A percentile compares a stretch with the other conserved stretches of the same genome.
Evolutionary conservation across 2,888 invertebrate species (phyloP).

Genomic region (Drosophila bunnanda): DNA sequence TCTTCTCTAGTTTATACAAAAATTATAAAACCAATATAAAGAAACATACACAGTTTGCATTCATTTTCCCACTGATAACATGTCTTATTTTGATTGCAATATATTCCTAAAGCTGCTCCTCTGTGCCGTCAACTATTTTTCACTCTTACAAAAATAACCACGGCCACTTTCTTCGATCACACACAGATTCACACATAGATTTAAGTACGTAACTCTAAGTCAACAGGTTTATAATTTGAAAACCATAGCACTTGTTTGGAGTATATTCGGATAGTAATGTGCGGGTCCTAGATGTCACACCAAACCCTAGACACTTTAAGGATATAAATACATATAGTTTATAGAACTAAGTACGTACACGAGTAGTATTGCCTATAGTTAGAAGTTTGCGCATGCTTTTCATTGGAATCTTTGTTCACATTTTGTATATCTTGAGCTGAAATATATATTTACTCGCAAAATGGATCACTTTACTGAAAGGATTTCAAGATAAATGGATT

Average conservation of each 20-base stretch:
- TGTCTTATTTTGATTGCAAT: slow-evolving; percentile 15
- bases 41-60: not conserved
- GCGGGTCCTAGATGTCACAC: slow-evolving; percentile 2
- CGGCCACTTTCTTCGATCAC: slow-evolving; percentile 2
- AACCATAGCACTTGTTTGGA: slow-evolving; percentile 64
- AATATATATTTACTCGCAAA: slow-evolving; percentile 14
- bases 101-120: slow-evolving; percentile 4
- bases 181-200: slow-evolving; percentile 23
- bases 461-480: not conserved
- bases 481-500: not conserved
- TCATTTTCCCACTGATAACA: not conserved
- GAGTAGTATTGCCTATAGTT: slow-evolving; percentile 34
- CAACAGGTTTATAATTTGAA: slow-evolving; percentile 53
- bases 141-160: slow-evolving; percentile 46
- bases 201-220: slow-evolving; percentile 45
- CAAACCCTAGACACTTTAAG: slow-evolving; percentile 29
- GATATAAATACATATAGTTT: slow-evolving; percentile 29
- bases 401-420: slow-evolving; percentile 23
- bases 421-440: slow-evolving; percentile 25
- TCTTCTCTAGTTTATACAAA: slow-evolving; percentile 3
- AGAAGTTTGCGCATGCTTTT: slow-evolving; percentile 37
- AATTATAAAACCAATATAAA: not conserved
- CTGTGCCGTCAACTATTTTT: slow-evolving; percentile 4
- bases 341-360: slow-evolving; percentile 28
- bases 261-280: slow-evolving; percentile 42